These are phyloP conservation scores for Pangasius krempfi DNA, from an alignment of 2,797 vertebrate genomes.

Conservation along the genomic window DNA sequence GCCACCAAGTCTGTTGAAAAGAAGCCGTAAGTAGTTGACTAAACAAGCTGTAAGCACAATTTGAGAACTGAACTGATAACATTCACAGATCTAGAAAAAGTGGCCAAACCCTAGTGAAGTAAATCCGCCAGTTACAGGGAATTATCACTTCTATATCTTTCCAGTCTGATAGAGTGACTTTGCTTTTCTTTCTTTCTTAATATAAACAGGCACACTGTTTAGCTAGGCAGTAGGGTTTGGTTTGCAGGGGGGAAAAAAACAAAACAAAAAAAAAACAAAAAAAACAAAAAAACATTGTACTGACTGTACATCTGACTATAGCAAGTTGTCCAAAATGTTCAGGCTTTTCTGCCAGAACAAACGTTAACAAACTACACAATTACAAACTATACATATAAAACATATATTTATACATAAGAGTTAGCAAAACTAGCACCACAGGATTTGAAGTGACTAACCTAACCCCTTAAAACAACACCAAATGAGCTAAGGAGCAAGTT, in stretches of 20 bases:
- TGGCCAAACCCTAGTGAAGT: neutral
- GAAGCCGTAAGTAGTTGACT: neutral
- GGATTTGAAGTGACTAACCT: neutral
- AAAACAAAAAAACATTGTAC: no score
- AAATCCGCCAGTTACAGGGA: neutral
- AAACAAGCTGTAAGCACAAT: neutral
- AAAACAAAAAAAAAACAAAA: neutral
- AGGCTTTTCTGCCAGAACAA: neutral
- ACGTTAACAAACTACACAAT: neutral
- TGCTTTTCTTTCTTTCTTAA: neutral
- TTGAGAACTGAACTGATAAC: neutral
- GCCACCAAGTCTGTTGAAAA: neutral
- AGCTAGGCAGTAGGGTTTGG: no score
- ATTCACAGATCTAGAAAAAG: neutral
- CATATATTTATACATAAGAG: neutral
- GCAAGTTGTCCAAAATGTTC: neutral
- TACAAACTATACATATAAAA: neutral
- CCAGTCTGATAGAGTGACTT: neutral
- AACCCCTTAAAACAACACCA: neutral
- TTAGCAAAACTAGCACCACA: neutral
- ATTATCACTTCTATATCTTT: neutral
- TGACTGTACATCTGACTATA: neutral
- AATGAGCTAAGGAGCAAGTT: no score
- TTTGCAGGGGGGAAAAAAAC: neutral
- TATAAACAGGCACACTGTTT: neutral